Base-by-base conservation (phyloP, 2,888 invertebrate genomes). In the Tromatobia lineatoria region DNA sequence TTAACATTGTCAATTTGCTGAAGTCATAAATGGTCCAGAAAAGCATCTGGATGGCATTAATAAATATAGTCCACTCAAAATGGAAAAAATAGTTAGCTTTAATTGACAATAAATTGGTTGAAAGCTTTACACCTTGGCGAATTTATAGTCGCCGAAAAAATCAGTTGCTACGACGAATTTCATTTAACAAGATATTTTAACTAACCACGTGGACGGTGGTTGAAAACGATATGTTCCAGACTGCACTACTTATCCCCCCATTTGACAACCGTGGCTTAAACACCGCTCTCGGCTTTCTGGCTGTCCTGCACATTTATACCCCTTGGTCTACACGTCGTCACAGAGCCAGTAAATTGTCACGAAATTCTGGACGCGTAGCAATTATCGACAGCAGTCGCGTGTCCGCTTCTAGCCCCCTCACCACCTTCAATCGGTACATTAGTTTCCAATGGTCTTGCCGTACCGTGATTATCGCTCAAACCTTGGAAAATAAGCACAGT, bases 331-430 rank as follows among this genome's bases (percentile, higher is more conserved):
- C 18, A 64, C 54, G 69, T 54, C 61, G 70, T 79, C 52, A 25
- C 42, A 34, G 54, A 38, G 50, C 67, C 73, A 79, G 84, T 86
- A 84, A 86, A 86, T 86, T 76, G 82, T 79, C 70, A 47, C 66
- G 52, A 67, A 84, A 77, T 83, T 83, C 74, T 80, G 34, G 83
- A 79, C 82, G 80, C 82, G 69, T 34, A 47, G 81, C 83, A 83
- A 86, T 86, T 84, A 86, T 84, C 80, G 79, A 81, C 80, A 78
- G 78, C 81, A 73, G 78, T 76, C 78, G 78, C 81, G 78, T 83
- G 78, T 70, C 75, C 69, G 71, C 61, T 57, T 66, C 78, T 50
- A 45, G 57, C 61, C 42, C 69, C 70, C 78, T 64, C 71, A 20
- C 70, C 20, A 66, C 42, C 61, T 71, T 71, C 75, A 73, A 83